phyloP scores from a whole-genome alignment of 1,140 invertebrate genomes.

The Hestina assimilis region DNA sequence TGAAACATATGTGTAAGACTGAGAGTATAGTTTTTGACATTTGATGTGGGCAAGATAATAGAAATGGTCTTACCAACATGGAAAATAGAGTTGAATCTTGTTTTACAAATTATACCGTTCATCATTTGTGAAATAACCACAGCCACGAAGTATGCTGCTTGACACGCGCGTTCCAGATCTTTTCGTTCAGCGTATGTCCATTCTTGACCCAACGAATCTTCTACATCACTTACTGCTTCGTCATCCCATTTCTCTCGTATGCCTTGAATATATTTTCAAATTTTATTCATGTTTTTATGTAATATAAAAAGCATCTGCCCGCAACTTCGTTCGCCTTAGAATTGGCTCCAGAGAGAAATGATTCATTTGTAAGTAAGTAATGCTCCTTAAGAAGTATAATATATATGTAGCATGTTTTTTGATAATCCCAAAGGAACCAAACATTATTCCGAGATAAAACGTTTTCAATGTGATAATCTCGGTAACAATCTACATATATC shows the following conservation, averaged over 20 bases:
- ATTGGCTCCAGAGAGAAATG: too few species aligned
- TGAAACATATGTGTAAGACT: slow-evolving; percentile 30
- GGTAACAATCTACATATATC: too few species aligned
- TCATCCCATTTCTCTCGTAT: slow-evolving; percentile 84
- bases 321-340: too few species aligned
- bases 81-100: slow-evolving; percentile 86
- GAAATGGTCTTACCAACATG: slow-evolving; percentile 64
- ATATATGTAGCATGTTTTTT: too few species aligned
- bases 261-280: slow-evolving; percentile 32
- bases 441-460: too few species aligned
- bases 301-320: background rate
- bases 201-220: slow-evolving; percentile 91
- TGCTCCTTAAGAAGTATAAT: too few species aligned
- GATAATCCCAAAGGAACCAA: too few species aligned
- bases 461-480: too few species aligned
- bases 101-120: slow-evolving; percentile 89
- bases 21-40: background rate
- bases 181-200: slow-evolving; percentile 84
- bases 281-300: background rate
- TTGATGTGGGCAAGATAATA: background rate
- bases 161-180: slow-evolving; percentile 85
- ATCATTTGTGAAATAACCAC: slow-evolving; percentile 89
- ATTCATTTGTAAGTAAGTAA: too few species aligned
- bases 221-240: slow-evolving; percentile 84
- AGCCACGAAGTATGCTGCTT: slow-evolving; percentile 88